Base-by-base conservation (phyloP, 2,797 vertebrate species). In the Gymnothorax javanicus region DNA sequence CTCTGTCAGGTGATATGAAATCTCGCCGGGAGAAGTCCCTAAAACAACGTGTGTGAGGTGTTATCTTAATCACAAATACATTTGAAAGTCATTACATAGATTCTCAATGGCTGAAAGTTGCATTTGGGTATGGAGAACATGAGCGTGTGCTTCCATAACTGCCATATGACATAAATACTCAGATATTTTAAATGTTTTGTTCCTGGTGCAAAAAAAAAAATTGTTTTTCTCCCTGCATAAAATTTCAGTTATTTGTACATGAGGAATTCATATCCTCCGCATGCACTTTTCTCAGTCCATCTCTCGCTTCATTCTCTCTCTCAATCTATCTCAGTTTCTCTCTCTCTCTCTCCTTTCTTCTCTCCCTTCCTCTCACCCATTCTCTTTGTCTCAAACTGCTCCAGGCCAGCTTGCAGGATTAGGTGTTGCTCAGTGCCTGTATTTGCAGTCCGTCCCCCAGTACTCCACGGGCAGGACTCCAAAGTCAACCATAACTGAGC, bases 391-490 rank as follows among this genome's bases (percentile, higher is more conserved):
- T 88, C 89, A 86, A 84, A 2, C 7, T 20, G 43, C 7, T 89
- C 84, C 89, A 84, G 73, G 15, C 57, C 52, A 84, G 79, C 88
- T 87, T 91, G 12, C 56, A 90, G 91, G 89, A 89, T 91, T 86
- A 89, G 67, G 69, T 87, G 86, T 93, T 88, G 87, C 82, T 90
- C 84, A 86, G 75, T 79, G 82, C 88, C 88, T 87, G 84, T 82
- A 77, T 82, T 33, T 11, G 59, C 60, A 64, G 81, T 23, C 71
- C 83, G 84, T 86, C 71, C 71, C 33, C 59, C 73, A 43, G 20
- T 67, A 56, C 57, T 71, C 33, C 7, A 11, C 50, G 82, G 67
- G 33, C 62, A 60, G 27, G 4, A n/a, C 43, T 56, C 43, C 64
- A 50, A 50, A 60, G 60, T 75, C 20, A 73, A 62, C 58, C 33